Evolutionary conservation across 2,113 vertebrate genomes (phyloP).

Genomic region (Phycodurus eques): DNA sequence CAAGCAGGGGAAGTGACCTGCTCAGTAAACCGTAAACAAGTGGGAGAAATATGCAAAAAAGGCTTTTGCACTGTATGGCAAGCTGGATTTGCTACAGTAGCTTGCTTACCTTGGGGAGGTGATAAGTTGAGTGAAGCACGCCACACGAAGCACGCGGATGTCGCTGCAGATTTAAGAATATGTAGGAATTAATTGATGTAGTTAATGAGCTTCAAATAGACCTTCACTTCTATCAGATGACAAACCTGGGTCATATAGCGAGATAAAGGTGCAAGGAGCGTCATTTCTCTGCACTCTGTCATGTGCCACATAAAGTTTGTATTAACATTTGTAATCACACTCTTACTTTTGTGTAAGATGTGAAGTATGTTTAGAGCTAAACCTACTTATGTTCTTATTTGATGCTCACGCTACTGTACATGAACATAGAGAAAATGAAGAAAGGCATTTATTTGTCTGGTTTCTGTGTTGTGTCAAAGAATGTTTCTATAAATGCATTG

Average conservation of each 20-base stretch:
- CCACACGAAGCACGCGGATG: slow-evolving; percentile 45
- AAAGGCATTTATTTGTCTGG: neutral
- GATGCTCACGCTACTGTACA: neutral
- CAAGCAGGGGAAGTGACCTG: slow-evolving; percentile 75
- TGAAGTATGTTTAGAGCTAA: neutral
- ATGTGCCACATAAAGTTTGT: neutral
- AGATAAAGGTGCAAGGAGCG: neutral
- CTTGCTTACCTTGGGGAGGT: slow-evolving; percentile 61
- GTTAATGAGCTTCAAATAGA: slow-evolving; percentile 25
- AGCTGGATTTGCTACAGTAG: slow-evolving; percentile 46
- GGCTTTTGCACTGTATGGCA: slow-evolving; percentile 26
- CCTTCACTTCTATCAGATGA: slow-evolving; percentile 35
- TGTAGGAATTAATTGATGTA: slow-evolving; percentile 42
- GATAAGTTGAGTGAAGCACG: slow-evolving; percentile 54
- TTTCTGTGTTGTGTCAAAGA: slow-evolving; percentile 6
- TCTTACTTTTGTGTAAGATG: neutral
- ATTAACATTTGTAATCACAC: neutral
- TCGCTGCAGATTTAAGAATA: slow-evolving; percentile 43
- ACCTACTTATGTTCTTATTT: neutral
- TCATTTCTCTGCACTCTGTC: neutral
- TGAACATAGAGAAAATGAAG: neutral
- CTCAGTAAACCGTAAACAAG: slow-evolving; percentile 78
- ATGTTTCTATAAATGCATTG: neutral
- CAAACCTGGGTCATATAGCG: slow-evolving; percentile 42
- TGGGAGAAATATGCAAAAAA: slow-evolving; percentile 72